Percentiles rank a stretch among this genome's conserved stretches.
These are phyloP conservation scores for Drosophila tanythrix DNA, from an alignment of 2,888 invertebrate species.

Conservation along the genomic window DNA sequence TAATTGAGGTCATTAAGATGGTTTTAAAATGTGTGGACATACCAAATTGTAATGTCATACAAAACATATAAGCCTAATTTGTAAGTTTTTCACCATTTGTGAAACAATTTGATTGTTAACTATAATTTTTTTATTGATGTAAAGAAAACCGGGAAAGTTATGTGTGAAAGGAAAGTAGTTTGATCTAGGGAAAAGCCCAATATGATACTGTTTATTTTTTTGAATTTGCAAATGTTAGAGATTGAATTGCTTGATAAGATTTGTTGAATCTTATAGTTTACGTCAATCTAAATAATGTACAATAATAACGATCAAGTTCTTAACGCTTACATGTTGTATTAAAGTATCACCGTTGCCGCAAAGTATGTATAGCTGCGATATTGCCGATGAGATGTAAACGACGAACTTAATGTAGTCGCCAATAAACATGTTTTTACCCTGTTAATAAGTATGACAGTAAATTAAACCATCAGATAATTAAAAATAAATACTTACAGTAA, in stretches of 20 bases:
- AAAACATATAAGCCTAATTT: no score
- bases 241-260: background rate
- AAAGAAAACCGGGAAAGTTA: background rate
- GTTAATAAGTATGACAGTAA: background rate
- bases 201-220: background rate
- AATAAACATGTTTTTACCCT: constrained; percentile 82
- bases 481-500: constrained; percentile 69
- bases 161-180: background rate
- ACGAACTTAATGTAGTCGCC: constrained; percentile 83
- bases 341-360: constrained; percentile 84
- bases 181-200: background rate
- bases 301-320: background rate
- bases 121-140: background rate
- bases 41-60: no score
- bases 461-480: background rate
- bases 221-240: background rate
- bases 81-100: no score
- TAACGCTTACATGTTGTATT: constrained; percentile 80
- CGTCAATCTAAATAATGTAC: background rate
- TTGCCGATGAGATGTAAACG: constrained; percentile 82
- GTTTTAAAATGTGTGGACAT: no score
- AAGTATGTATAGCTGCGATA: constrained; percentile 82
- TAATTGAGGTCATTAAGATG: no score
- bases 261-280: background rate
- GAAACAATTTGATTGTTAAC: no score